Percentiles rank a stretch among this genome's conserved stretches.
phyloP scores from a whole-genome alignment of 2,113 vertebrate species.

The Galeopterus variegatus region DNA sequence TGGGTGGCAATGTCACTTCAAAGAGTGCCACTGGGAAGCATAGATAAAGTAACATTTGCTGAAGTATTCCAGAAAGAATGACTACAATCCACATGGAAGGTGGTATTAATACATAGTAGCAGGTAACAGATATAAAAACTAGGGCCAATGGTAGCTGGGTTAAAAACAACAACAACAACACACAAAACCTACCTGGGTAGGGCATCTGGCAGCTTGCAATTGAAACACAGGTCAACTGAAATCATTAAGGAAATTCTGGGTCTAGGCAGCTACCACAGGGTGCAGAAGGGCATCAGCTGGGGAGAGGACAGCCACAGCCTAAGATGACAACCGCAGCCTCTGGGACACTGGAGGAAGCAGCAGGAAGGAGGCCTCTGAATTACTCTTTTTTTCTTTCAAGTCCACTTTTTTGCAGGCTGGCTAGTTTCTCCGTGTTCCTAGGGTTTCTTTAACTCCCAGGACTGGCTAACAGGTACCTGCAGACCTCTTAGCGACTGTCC shows the following conservation, averaged over 20 bases:
- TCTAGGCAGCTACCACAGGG: too few relatives aligned
- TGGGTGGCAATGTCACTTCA: background rate
- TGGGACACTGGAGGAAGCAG: too few relatives aligned
- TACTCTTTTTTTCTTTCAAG: background rate
- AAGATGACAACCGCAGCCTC: too few relatives aligned
- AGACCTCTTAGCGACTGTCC: background rate
- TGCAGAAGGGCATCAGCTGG: background rate
- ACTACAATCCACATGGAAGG: background rate
- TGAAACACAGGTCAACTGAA: background rate
- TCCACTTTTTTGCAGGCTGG: background rate
- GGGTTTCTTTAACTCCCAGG: background rate
- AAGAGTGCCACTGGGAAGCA: background rate
- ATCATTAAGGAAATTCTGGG: background rate
- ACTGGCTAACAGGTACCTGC: background rate
- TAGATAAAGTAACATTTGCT: background rate
- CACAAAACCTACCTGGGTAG: background rate
- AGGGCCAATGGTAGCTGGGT: background rate
- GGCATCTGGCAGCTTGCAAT: background rate
- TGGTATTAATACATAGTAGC: background rate
- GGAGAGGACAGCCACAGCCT: too few relatives aligned
- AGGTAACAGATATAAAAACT: background rate
- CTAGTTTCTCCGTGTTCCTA: background rate
- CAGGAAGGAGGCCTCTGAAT: background rate
- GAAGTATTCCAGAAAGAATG: background rate
- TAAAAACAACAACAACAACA: background rate